phyloP scores from a whole-genome alignment of 2,888 invertebrate genomes.

The Prenolepis imparis region DNA sequence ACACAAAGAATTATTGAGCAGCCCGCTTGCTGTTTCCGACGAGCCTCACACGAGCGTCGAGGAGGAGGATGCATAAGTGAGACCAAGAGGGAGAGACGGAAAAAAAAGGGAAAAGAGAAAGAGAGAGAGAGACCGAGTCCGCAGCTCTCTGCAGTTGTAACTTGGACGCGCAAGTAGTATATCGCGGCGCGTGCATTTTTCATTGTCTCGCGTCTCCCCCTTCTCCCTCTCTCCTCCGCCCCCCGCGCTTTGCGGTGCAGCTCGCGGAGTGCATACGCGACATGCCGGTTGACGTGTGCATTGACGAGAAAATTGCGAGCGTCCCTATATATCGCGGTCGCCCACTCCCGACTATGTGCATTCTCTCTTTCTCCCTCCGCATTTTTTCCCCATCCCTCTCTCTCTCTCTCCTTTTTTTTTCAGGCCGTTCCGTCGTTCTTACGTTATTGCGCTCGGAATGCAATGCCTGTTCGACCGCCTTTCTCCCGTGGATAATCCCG shows the following conservation, averaged over 20 bases:
- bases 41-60: constrained; percentile 39
- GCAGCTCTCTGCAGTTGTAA: constrained; percentile 58
- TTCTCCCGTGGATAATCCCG: constrained; percentile 29
- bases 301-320: constrained; percentile 82
- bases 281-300: constrained; percentile 75
- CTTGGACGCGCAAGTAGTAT: constrained; percentile 69
- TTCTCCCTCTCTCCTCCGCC: background rate
- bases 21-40: constrained; percentile 45
- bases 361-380: constrained; percentile 22
- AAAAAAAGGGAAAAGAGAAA: background rate
- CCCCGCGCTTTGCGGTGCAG: constrained; percentile 55
- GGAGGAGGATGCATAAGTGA: constrained; percentile 46
- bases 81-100: constrained; percentile 32
- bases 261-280: constrained; percentile 60
- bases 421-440: constrained; percentile 45
- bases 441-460: constrained; percentile 36
- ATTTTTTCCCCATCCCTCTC: constrained; percentile 47
- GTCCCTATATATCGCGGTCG: constrained; percentile 55
- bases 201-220: constrained; percentile 76
- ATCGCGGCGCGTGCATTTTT: constrained; percentile 78
- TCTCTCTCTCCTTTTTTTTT: constrained; percentile 19
- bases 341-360: constrained; percentile 48
- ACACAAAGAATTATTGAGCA: constrained; percentile 66
- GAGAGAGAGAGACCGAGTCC: constrained; percentile 27
- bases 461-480: constrained; percentile 15